Conservation (phyloP, 2,888 invertebrate species). For the Rhorus exstirpatorius region DNA sequence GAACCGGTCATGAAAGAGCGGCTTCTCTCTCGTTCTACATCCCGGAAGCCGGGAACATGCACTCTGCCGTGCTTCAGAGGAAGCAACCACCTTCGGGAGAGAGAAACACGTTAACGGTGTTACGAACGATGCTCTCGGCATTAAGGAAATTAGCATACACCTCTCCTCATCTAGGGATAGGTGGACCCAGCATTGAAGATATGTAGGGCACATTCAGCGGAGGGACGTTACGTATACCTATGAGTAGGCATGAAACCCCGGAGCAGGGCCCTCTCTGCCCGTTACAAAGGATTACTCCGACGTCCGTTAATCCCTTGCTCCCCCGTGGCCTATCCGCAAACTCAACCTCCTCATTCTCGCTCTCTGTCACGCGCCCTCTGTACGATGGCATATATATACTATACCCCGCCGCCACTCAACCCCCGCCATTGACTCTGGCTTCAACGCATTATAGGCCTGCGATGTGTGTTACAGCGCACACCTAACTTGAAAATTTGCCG, state of each 20-base stretch:
- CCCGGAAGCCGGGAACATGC: slow-evolving; percentile 22
- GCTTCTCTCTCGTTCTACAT: neutral
- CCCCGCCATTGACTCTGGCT: slow-evolving; percentile 7
- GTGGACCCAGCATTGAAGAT: slow-evolving; percentile 36
- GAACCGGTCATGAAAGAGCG: slow-evolving; percentile 16
- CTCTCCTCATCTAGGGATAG: slow-evolving; percentile 59
- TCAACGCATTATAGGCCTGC: slow-evolving; percentile 37
- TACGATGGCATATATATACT: slow-evolving; percentile 1
- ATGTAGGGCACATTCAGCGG: slow-evolving; percentile 32
- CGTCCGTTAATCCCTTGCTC: slow-evolving; percentile 69
- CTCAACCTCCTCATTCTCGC: slow-evolving; percentile 48
- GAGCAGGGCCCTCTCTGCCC: slow-evolving; percentile 53
- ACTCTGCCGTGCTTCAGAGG: slow-evolving; percentile 17
- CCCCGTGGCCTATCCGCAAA: slow-evolving; percentile 64
- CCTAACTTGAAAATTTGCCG: slow-evolving; percentile 38
- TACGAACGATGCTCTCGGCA: slow-evolving; percentile 71
- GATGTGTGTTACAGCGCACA: slow-evolving; percentile 55
- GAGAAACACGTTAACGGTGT: slow-evolving; percentile 67
- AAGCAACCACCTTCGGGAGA: slow-evolving; percentile 11
- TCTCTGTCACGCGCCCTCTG: slow-evolving; percentile 42
- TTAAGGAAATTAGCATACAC: slow-evolving; percentile 74
- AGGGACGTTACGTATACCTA: slow-evolving; percentile 42
- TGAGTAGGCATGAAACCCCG: slow-evolving; percentile 44
- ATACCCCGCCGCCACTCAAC: neutral
- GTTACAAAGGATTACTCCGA: slow-evolving; percentile 73